Evolutionary conservation across 2,888 invertebrate species (phyloP).

Genomic region (Hydropsyche betteni): DNA sequence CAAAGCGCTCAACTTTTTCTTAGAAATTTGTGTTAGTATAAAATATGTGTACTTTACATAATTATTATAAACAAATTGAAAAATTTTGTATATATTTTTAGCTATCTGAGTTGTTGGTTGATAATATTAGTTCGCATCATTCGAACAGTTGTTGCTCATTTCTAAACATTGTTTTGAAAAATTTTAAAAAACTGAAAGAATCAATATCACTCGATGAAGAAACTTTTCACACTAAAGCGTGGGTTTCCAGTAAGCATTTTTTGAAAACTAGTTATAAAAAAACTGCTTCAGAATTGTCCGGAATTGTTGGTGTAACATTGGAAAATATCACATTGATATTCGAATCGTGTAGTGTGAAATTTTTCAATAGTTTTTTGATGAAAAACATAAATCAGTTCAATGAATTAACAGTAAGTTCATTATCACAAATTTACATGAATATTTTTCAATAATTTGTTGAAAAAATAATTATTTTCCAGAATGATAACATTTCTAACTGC

Average conservation of each 20-base stretch:
- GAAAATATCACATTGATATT: conserved; percentile 43
- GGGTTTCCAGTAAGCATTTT: conserved; percentile 34
- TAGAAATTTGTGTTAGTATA: conserved; percentile 43
- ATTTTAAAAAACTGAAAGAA: conserved; percentile 22
- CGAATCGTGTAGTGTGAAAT: conserved; percentile 43
- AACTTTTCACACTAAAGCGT: conserved; percentile 32
- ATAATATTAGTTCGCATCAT: conserved; percentile 38
- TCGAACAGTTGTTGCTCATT: conserved; percentile 41
- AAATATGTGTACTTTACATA: neutral
- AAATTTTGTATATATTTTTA: conserved; percentile 36
- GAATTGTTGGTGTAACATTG: conserved; percentile 32
- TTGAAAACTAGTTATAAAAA: conserved; percentile 34
- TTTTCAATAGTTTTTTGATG: conserved; percentile 40
- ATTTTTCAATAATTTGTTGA: neutral
- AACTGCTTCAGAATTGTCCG: conserved; percentile 37
- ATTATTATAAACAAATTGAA: too few relatives aligned
- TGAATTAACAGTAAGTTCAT: conserved; percentile 31
- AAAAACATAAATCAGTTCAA: conserved; percentile 41
- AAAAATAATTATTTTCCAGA: neutral
- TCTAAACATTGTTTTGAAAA: conserved; percentile 40
- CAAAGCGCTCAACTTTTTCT: conserved; percentile 40
- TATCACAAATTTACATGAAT: neutral
- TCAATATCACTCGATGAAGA: conserved; percentile 26
- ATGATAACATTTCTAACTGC: neutral
- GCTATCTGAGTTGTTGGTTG: conserved; percentile 30